Evolutionary conservation across 2,888 invertebrate species (phyloP), one percentile per base, ranked within the genome.

Genomic region (Xylota sylvarum): DNA sequence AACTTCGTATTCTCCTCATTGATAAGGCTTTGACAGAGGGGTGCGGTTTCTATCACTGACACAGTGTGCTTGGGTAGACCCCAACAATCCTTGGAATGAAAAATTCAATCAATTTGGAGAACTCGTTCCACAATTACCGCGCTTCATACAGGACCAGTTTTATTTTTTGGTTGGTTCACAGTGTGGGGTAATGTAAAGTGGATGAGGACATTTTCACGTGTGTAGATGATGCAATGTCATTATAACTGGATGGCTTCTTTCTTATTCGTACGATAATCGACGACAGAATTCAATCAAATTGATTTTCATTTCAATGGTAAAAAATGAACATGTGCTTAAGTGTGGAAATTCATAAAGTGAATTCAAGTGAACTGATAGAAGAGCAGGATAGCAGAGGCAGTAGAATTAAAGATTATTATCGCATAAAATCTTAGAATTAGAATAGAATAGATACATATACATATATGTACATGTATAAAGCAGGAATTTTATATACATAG

Each of bases 91-190:
- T 67, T 0, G 19, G 35, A 67, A 83, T 52, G 46, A 58, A 70
- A 76, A 70, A 78, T 78, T 83, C 58, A 83, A 78, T 78, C 72
- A 72, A 78, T 72, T 78, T 78, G n/a, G 2, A 40, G 30, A 72
- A 27, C 46, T 55, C 40, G 37, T 37, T 30, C 62, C 62, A 56
- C 48, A 82, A 52, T 81, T 56, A 55, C 9, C 50, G 40, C 37
- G 17, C 40, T 35, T 27, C 48, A 10, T n/a, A 27, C 48, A 70
- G 30, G 12, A 69, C 12, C 37, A 46, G 10, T 19, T 55, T 43
- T 17, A 35, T 40, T 19, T 43, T 50, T 46, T 62, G 32, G 19
- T 62, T 76, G 55, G 52, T 5, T 67, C 32, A 46, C 40, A 37
- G 46, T n/a, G 12, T 62, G 52, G 12, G 17, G 35, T 40, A 19